Evolutionary conservation across 2,888 invertebrate genomes (phyloP), one percentile per base, ranked within the genome.

Genomic region (Dryobota labecula): DNA sequence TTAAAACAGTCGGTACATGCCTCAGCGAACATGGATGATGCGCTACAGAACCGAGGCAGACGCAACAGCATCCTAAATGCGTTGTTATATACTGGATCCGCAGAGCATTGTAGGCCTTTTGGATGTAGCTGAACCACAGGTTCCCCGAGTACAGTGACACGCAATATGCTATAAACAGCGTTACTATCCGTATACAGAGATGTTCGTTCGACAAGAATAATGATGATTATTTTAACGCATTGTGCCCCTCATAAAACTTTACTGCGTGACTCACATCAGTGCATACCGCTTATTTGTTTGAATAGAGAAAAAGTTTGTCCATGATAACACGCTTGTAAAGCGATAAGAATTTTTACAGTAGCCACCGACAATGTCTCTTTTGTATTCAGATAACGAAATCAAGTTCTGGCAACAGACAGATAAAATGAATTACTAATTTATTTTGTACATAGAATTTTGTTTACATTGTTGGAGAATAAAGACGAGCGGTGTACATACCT

Each of bases 341-440:
- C 33, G 78, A 81, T 78, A 78, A 81, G 20, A 2, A 1, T 71
- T 64, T 73, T 58, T 38, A 82, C 62, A 78, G 83, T 57, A 66
- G 41, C 68, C 49, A 58, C 54, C 51, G 58, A 73, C 79, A 80
- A 82, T 69, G 53, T 78, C 53, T 68, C 78, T 78, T 82, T 80
- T 82, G 68, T 80, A 66, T 82, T 82, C 79, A 69, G 79, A 78
- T 80, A 80, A 73, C 54, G 58, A 54, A 66, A 54, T 69, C 61
- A 69, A 80, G 13, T 80, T 80, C 79, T 82, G 83, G 79, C 58
- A 73, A 80, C 68, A 73, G 68, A 66, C 60, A 62, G 65, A 78
- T 82, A 73, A 82, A 51, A 67, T 51, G 45, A 60, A 63, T 56
- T 75, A 63, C 18, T 49, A 76, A 57, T 70, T 77, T 60, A 66